Percentiles rank a stretch among this genome's conserved stretches.
phyloP scores from a whole-genome alignment of 2,888 invertebrate genomes.

The Eristalis intricaria region DNA sequence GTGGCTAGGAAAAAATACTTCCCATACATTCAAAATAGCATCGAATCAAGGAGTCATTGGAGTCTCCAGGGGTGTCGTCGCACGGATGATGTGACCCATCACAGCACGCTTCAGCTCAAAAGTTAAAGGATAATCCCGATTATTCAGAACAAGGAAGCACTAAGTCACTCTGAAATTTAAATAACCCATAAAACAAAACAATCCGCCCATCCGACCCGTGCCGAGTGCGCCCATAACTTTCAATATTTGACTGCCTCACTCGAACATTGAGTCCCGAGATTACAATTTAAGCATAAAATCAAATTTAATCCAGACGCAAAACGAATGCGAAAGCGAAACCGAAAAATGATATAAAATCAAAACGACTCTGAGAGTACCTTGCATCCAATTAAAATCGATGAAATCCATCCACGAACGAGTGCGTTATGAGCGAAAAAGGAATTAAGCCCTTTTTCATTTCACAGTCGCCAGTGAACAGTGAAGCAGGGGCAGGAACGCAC shows the following conservation, averaged over 20 bases:
- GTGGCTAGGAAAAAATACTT: not conserved
- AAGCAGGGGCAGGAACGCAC: no score
- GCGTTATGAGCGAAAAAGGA: not conserved
- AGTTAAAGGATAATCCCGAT: constrained; percentile 1
- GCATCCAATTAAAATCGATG: constrained; percentile 19
- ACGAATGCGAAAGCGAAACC: not conserved
- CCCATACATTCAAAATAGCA: not conserved
- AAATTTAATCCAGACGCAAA: not conserved
- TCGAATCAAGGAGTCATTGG: not conserved
- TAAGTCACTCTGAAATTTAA: constrained; percentile 4
- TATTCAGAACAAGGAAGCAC: not conserved
- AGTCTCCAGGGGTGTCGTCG: not conserved
- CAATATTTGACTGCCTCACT: not conserved
- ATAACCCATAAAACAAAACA: not conserved
- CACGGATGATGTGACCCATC: not conserved
- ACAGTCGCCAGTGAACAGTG: no score
- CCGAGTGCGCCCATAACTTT: not conserved
- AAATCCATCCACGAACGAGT: constrained; percentile 6
- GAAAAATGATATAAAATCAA: not conserved
- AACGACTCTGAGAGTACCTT: not conserved
- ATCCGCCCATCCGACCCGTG: not conserved
- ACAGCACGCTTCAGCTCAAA: not conserved
- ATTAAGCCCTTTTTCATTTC: not conserved
- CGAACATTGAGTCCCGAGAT: not conserved
- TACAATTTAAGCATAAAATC: not conserved